Conservation (phyloP, 2,888 invertebrate genomes). For the Tinea trinotella region DNA sequence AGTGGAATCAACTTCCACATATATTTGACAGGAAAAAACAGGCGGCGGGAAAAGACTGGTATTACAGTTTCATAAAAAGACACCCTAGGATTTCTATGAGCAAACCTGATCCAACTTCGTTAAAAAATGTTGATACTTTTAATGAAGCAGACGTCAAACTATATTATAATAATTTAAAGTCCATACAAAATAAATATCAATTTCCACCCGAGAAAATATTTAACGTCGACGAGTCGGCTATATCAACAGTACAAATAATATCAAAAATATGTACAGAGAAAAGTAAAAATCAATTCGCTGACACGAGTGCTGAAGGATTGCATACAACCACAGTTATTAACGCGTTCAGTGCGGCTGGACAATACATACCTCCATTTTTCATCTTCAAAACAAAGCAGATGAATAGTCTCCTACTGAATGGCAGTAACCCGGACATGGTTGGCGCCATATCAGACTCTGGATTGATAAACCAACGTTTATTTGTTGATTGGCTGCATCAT, state of each 20-base stretch:
- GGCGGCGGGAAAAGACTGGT: too few species aligned
- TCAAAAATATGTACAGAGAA: neutral
- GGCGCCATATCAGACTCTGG: constrained; percentile 27
- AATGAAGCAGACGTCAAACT: too few species aligned
- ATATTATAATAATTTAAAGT: too few species aligned
- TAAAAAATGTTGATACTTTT: too few species aligned
- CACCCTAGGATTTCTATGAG: too few species aligned
- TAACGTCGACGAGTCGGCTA: neutral
- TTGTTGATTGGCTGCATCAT: constrained; percentile 30
- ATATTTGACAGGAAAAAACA: too few species aligned
- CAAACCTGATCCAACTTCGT: too few species aligned
- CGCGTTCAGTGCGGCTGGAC: constrained; percentile 35
- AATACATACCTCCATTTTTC: constrained; percentile 36
- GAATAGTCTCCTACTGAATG: constrained; percentile 27
- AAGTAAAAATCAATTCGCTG: neutral
- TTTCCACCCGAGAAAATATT: neutral
- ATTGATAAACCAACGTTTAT: constrained; percentile 31
- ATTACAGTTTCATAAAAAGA: too few species aligned
- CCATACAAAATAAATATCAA: too few species aligned
- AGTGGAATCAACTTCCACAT: too few species aligned
- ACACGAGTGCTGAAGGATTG: neutral
- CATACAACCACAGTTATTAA: constrained; percentile 32
- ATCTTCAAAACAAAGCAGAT: constrained; percentile 34
- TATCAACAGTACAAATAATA: neutral
- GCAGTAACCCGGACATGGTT: constrained; percentile 25